Evolutionary conservation across 2,797 vertebrate genomes (phyloP), one percentile per base, ranked within the genome.

Genomic region (Poecilia picta): DNA sequence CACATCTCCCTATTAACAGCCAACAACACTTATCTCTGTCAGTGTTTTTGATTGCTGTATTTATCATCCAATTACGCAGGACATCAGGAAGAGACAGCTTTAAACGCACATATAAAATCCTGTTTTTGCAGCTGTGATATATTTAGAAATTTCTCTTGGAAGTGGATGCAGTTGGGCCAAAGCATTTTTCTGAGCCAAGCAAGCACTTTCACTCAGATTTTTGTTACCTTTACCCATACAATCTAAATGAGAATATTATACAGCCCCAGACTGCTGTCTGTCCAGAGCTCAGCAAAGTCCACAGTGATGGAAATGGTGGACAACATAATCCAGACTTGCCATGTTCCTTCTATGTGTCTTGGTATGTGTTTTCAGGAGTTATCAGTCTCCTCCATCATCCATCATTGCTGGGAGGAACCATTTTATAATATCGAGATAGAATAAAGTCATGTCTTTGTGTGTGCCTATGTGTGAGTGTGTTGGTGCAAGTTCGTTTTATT

Each of bases 61-160:
- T 89, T 86, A 88, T 92, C 82, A 82, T 89, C 76, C 79, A 82
- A 82, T 92, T 84, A 84, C 71, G 51, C 51, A 25, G 75, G 66
- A 80, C 78, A 84, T 82, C 75, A 77, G 73, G 85, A 89, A 85
- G 77, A 80, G 85, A 84, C 83, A 87, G 82, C 78, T 72, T 47
- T 66, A 72, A 62, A 74, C 80, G 46, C 75, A 81, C 71, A n/a
- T 80, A 75, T 81, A 84, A 80, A 53, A 85, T 68, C 41, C 23
- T 78, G 72, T 80, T 72, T 73, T 81, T 79, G 66, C 64, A 55
- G 72, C 36, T 76, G 73, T 55, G 31, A 0, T 18, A 74, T 64
- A 46, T 77, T 88, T 72, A 53, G 81, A 84, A 78, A 74, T n/a
- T 28, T 53, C 11, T 74, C 72, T 75, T 45, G n/a, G 33, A 77